These are phyloP conservation scores for Acridotheres tristis DNA, from an alignment of 2,797 vertebrate species.

Conservation along the genomic window DNA sequence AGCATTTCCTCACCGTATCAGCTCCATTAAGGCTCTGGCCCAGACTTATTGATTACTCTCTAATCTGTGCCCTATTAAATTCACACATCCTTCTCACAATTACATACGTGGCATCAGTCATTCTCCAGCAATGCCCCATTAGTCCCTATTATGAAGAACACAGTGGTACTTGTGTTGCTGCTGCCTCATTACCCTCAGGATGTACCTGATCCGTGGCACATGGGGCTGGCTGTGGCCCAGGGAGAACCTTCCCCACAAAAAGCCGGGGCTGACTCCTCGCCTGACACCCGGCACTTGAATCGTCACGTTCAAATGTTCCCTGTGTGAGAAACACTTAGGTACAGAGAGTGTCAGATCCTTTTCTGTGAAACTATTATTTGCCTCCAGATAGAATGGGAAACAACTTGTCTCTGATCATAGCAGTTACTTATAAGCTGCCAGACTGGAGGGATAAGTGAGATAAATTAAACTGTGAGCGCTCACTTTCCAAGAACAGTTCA, in stretches of 20 bases:
- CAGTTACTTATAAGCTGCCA: constrained; percentile 69
- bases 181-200: constrained; percentile 48
- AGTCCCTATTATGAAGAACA: constrained; percentile 26
- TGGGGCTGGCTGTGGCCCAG: neutral
- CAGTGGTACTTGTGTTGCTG: constrained; percentile 8
- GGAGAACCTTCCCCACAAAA: constrained; percentile 5
- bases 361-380: constrained; percentile 69
- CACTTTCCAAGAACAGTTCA: constrained; percentile 60
- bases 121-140: constrained; percentile 36
- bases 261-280: neutral
- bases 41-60: constrained; percentile 43
- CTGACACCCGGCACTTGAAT: constrained; percentile 5
- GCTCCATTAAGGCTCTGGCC: neutral
- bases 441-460: constrained; percentile 71
- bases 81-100: constrained; percentile 2
- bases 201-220: constrained; percentile 14
- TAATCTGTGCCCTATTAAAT: constrained; percentile 45
- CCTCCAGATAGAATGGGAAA: constrained; percentile 69
- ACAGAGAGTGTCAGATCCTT: constrained; percentile 50
- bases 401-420: constrained; percentile 69
- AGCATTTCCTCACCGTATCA: neutral
- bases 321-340: constrained; percentile 41
- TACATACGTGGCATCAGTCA: neutral
- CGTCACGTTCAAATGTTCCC: constrained; percentile 11
- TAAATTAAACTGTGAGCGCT: constrained; percentile 65